These are phyloP conservation scores for Pollachius pollachius DNA, from an alignment of 2,113 vertebrate species.

Conservation along the genomic window DNA sequence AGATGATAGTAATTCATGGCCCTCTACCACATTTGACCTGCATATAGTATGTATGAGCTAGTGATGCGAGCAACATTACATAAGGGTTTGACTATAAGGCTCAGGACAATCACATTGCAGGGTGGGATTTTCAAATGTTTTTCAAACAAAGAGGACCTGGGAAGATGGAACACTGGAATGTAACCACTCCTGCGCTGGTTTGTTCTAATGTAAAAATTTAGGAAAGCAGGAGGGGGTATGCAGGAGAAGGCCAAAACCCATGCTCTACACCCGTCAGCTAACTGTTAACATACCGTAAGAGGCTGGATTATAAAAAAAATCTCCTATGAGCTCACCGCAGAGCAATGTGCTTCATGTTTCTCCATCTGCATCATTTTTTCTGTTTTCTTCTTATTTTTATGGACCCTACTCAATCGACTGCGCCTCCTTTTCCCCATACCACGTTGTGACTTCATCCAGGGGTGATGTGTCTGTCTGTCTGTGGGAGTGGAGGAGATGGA, in stretches of 20 bases:
- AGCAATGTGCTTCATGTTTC: constrained; percentile 79
- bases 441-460: constrained; percentile 55
- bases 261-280: constrained; percentile 68
- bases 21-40: too few species aligned
- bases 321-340: constrained; percentile 75
- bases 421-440: constrained; percentile 49
- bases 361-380: constrained; percentile 73
- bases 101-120: too few species aligned
- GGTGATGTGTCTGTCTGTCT: constrained; percentile 21
- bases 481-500: constrained; percentile 44
- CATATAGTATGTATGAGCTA: too few species aligned
- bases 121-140: too few species aligned
- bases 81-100: too few species aligned
- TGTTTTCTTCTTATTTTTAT: constrained; percentile 52
- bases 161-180: background rate
- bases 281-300: constrained; percentile 65
- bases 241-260: constrained; percentile 32
- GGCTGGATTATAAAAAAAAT: constrained; percentile 74
- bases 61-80: too few species aligned
- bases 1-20: too few species aligned
- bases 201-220: constrained; percentile 31
- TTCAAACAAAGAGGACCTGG: too few species aligned
- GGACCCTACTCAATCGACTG: constrained; percentile 49
- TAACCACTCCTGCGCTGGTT: constrained; percentile 26
- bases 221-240: constrained; percentile 19